Evolutionary conservation across 1,140 invertebrate species (phyloP).

Genomic region (Drosophila truncata): DNA sequence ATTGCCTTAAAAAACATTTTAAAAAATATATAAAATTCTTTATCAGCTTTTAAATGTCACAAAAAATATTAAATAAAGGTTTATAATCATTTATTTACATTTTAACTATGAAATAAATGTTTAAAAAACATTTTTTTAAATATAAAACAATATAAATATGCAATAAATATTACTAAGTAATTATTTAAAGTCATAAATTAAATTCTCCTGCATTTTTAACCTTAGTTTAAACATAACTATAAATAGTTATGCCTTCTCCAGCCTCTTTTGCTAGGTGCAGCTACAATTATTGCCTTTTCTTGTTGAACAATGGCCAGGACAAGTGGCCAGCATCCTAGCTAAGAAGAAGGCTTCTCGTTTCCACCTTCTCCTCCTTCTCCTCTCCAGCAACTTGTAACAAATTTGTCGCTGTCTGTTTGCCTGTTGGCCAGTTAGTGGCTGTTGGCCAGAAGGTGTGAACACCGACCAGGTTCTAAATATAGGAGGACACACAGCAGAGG

Average conservation of each 20-base stretch:
- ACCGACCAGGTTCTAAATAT: conserved; percentile 61
- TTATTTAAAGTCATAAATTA: background rate
- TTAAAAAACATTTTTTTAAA: no score
- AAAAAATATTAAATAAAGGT: no score
- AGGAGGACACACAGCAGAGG: conserved; percentile 44
- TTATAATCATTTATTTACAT: background rate
- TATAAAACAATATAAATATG: no score
- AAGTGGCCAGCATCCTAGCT: conserved; percentile 23
- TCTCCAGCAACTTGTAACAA: conserved; percentile 58
- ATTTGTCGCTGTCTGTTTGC: conserved; percentile 75
- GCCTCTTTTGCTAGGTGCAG: conserved; percentile 14
- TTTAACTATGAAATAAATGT: background rate
- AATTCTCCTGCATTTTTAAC: background rate
- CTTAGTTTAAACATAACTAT: background rate
- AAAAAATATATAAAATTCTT: no score
- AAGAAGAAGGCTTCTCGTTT: background rate
- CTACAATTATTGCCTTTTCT: conserved; percentile 78
- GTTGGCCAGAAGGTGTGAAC: conserved; percentile 71
- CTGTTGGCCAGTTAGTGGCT: conserved; percentile 44
- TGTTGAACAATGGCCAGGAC: conserved; percentile 66
- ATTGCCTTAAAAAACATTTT: conserved; percentile 20
- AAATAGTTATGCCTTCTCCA: background rate
- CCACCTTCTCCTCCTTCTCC: no score
- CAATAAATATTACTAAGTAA: background rate
- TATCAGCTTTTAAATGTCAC: no score